Conservation (phyloP, 2,888 invertebrate genomes). For the Drosophila fulvimacula region DNA sequence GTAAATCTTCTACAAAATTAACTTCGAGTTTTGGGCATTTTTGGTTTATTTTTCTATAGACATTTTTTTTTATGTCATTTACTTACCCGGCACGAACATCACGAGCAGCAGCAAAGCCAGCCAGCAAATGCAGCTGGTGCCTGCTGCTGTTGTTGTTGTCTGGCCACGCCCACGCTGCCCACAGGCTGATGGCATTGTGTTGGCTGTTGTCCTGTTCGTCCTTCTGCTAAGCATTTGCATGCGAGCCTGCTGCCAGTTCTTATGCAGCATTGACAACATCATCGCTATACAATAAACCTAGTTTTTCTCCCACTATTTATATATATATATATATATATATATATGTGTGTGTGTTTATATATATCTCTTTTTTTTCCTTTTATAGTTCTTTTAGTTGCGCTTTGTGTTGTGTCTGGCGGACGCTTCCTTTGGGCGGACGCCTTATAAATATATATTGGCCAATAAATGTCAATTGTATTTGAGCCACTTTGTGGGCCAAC, state of each 20-base stretch:
- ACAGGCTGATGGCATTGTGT: constrained; percentile 28
- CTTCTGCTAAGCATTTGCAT: constrained; percentile 30
- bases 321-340: background rate
- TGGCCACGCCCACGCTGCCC: constrained; percentile 41
- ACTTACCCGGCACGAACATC: constrained; percentile 73
- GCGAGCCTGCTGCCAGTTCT: constrained; percentile 34
- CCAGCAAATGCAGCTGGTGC: constrained; percentile 59
- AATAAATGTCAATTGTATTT: constrained; percentile 80
- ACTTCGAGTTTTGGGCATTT: constrained; percentile 46
- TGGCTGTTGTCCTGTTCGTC: constrained; percentile 25
- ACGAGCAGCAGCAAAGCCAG: constrained; percentile 57
- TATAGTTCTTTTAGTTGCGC: constrained; percentile 31
- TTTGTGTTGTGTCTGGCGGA: constrained; percentile 25
- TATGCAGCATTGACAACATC: constrained; percentile 54
- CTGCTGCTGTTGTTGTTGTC: constrained; percentile 2
- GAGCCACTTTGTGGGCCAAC: constrained; percentile 34
- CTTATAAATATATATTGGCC: constrained; percentile 78
- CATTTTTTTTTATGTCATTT: constrained; percentile 23
- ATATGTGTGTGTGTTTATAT: no score
- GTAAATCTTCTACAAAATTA: constrained; percentile 59
- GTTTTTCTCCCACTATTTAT: constrained; percentile 31
- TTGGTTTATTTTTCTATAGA: constrained; percentile 1
- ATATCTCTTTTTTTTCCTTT: constrained; percentile 6
- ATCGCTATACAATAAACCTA: constrained; percentile 28
- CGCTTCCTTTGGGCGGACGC: constrained; percentile 56